Evolutionary conservation across 2,888 invertebrate species (phyloP), one percentile per base, ranked within the genome.

Genomic region (Ophion obscuratus): DNA sequence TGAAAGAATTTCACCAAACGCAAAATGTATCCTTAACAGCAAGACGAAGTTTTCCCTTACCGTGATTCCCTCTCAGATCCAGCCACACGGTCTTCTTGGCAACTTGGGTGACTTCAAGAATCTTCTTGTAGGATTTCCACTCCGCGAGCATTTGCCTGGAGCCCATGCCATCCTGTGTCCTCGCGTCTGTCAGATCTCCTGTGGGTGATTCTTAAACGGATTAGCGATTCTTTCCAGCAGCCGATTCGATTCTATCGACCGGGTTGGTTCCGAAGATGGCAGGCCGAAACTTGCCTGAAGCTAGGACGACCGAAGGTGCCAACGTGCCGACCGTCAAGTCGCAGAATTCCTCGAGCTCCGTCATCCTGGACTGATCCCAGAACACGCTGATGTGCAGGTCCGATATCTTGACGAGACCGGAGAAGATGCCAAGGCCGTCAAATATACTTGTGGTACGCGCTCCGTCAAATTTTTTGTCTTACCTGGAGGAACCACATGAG

Each of bases 11-110:
- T 40, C 40, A 7, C 40, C 7, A 40, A 40, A 40, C 6, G 7
- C 40, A 9, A 40, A 40, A 5, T 1, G 9, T 40, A 40, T 40
- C 3, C 53, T 14, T 53, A 17, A 53, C 53, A 53, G 17, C 4
- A 17, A 14, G 5, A 68, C 59, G 53, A 61, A 36, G 57, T 9
- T 61, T 83, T 85, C 31, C 53, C 92, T 93, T 95, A 97, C 98
- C 98, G 95, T 98, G 98, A 95, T 98, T 98, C 93, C 98, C 98
- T 94, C 98, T 95, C 87, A 98, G 97, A 94, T 98, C 98, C 85
- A 98, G 94, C 98, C 98, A 98, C 47, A 96, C 94, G 2, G 97
- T 97, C 91, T 96, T 96, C 64, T 96, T 95, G 74, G 95, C 95
- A 36, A 97, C 95, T 89, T 96, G 95, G 66, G 96, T 96, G 88